Conservation (phyloP, 2,888 invertebrate genomes). For the Aphodius sticticus region DNA sequence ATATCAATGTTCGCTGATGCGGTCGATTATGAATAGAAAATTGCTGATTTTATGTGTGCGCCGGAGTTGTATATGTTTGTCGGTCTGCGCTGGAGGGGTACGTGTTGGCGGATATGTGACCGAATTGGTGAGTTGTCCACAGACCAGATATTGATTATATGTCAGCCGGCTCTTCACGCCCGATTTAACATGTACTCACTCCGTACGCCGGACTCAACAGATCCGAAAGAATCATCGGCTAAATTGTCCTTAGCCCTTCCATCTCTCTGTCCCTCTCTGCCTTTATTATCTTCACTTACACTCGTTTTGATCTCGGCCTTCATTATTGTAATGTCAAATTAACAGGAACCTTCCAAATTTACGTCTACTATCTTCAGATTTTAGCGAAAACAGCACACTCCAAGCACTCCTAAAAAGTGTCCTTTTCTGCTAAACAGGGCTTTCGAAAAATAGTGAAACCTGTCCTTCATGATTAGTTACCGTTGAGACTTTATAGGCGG, state of each 20-base stretch:
- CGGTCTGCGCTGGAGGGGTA: neutral
- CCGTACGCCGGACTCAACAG: neutral
- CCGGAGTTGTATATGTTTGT: neutral
- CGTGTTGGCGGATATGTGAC: constrained; percentile 38
- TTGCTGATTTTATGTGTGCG: neutral
- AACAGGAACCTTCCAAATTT: too few relatives aligned
- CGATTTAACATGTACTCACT: constrained; percentile 56
- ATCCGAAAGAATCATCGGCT: neutral
- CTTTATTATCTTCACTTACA: too few relatives aligned
- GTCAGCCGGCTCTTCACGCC: constrained; percentile 57
- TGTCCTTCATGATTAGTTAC: too few relatives aligned
- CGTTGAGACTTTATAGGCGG: too few relatives aligned
- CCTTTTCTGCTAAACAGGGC: too few relatives aligned
- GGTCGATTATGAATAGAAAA: neutral
- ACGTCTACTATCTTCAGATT: too few relatives aligned
- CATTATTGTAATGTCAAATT: too few relatives aligned
- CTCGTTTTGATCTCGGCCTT: too few relatives aligned
- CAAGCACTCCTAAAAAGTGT: too few relatives aligned
- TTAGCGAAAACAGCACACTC: too few relatives aligned
- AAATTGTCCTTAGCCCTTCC: neutral
- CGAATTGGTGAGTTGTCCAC: constrained; percentile 51
- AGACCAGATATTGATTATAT: constrained; percentile 57
- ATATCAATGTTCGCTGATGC: too few relatives aligned
- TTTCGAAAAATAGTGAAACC: too few relatives aligned
- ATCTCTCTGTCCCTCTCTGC: neutral